Evolutionary conservation across 2,888 invertebrate species (phyloP).

Genomic region (Parasteatoda lunata): DNA sequence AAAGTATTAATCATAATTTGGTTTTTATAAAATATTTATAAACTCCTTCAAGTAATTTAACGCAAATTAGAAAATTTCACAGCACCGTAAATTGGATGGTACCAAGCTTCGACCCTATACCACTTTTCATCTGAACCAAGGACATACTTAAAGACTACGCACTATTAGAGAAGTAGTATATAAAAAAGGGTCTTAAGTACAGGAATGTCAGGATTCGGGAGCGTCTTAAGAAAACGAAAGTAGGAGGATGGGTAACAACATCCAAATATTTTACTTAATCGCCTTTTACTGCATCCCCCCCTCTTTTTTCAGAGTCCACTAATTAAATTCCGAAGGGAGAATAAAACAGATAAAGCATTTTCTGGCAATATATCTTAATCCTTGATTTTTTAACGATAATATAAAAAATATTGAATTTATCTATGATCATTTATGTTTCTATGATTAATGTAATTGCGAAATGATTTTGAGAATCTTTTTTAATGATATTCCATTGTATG

Average conservation of each 20-base stretch:
- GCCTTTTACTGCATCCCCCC: not conserved
- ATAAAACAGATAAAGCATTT: not conserved
- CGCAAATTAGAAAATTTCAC: not conserved
- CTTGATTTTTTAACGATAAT: not conserved
- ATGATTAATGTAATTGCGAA: not conserved
- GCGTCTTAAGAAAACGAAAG: not conserved
- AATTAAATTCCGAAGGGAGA: constrained; percentile 10
- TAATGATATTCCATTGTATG: not conserved
- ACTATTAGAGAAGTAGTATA: constrained; percentile 17
- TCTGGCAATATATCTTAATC: not conserved
- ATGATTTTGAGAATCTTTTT: not conserved
- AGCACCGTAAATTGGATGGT: not conserved
- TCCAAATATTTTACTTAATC: constrained; percentile 5
- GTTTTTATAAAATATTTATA: not conserved
- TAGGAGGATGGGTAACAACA: not conserved
- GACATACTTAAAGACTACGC: constrained; percentile 10
- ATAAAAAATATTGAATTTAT: not conserved
- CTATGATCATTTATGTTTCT: not conserved
- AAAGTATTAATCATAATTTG: not conserved
- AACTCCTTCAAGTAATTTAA: not conserved
- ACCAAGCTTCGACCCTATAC: not conserved
- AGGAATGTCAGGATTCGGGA: constrained; percentile 27
- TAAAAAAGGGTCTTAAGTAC: constrained; percentile 1
- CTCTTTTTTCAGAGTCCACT: not conserved
- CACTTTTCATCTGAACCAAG: not conserved